A percentile compares a stretch with the other conserved stretches of the same genome.
These are phyloP conservation scores for Drosophila ohnishii DNA, from an alignment of 1,140 invertebrate genomes.

Conservation along the genomic window DNA sequence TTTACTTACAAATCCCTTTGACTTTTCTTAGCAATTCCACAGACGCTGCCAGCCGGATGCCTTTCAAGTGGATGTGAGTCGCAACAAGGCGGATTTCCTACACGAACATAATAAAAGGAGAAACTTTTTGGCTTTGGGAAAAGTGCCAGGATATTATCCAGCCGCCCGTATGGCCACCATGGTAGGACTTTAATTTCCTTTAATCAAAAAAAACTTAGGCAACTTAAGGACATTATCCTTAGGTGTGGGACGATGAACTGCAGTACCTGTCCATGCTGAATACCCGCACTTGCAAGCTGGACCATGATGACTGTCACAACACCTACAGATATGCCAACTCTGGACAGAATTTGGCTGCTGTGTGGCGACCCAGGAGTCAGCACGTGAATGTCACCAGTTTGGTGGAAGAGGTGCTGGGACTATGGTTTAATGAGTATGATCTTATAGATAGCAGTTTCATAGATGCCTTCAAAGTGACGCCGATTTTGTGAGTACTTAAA, in stretches of 20 bases:
- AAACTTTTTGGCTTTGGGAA: conserved; percentile 73
- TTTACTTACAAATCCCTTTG: no score
- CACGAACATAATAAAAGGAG: conserved; percentile 76
- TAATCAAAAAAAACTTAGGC: not conserved
- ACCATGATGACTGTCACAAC: conserved; percentile 79
- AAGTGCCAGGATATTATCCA: conserved; percentile 75
- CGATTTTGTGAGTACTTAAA: conserved; percentile 69
- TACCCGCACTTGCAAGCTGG: conserved; percentile 72
- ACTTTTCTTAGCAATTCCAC: conserved; percentile 54
- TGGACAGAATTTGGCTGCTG: conserved; percentile 74
- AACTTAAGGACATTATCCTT: not conserved
- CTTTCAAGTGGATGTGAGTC: conserved; percentile 65
- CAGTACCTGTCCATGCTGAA: conserved; percentile 77
- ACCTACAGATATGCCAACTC: conserved; percentile 75
- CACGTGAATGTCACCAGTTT: conserved; percentile 73
- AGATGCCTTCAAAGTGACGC: conserved; percentile 63
- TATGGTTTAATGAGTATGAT: conserved; percentile 76
- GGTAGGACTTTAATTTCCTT: conserved; percentile 39
- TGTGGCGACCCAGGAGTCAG: conserved; percentile 61
- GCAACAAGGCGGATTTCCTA: conserved; percentile 63
- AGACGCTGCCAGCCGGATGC: conserved; percentile 70
- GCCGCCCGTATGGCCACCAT: conserved; percentile 79
- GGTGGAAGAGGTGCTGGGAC: conserved; percentile 64
- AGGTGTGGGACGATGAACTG: conserved; percentile 82
- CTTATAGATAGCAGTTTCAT: conserved; percentile 77